Evolutionary conservation across 2,888 invertebrate genomes (phyloP), one percentile per base, ranked within the genome.

Genomic region (Polydrusus pterygomalis): DNA sequence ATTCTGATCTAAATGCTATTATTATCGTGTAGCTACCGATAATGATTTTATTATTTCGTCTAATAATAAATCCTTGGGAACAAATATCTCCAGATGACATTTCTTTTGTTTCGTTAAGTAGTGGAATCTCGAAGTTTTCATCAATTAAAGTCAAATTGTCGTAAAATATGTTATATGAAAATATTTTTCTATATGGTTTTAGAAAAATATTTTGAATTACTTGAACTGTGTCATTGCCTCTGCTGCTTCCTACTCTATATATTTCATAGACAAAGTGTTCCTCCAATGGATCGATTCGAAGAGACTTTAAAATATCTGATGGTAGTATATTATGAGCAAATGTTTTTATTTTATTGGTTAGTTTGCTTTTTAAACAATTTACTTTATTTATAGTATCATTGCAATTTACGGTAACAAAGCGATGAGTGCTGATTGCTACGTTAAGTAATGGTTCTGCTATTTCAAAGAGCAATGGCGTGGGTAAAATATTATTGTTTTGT

Each of bases 391-490:
- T 69, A 0, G 85, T 85, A 67, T 84, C 82, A 74, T 86, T 86
- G 79, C 87, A 87, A 64, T 83, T 79, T 40, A 80, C 76, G 8
- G 69, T 73, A 8, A 87, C 60, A 49, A 83, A 83, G 18, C 80
- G 70, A 38, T 81, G 79, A 25, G 85, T 71, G 65, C 82, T 81
- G 67, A 82, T 78, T 0, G 82, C 80, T 63, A 82, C 84, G 49
- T 80, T 80, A 13, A 87, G 54, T 13, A 88, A 79, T 2, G 86
- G 85, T 70, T 80, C 81, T 0, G 87, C 86, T 10, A 86, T 80
- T 70, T 87, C 87, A 54, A 88, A 85, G 7, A 88, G 80, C 34
- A 86, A 45, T 2, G 86, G 85, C 10, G 84, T 82, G 18, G 86
- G 85, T 30, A 84, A 77, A 20, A 87, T 80, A 70, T 83, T 83